Evolutionary conservation across 2,797 vertebrate genomes (phyloP).

Genomic region (Lacerta bilineata): DNA sequence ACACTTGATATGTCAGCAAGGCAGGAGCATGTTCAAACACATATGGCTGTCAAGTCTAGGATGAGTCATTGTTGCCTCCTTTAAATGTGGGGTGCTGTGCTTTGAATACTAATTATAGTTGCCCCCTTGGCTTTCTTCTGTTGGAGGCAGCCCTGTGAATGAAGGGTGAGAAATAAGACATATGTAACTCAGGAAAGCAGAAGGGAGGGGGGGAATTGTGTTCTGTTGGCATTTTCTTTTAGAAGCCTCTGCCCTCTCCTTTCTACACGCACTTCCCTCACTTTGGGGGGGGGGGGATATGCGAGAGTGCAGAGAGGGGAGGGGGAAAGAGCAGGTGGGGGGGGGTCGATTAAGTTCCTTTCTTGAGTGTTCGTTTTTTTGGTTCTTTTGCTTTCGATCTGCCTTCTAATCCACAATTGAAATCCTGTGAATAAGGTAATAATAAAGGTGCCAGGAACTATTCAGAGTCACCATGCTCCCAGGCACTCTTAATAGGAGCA

Average conservation of each 20-base stretch:
- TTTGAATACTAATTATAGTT: background rate
- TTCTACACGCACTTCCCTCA: background rate
- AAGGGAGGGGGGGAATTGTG: background rate
- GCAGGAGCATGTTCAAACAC: background rate
- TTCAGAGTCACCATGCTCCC: constrained; percentile 28
- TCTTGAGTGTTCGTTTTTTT: constrained; percentile 11
- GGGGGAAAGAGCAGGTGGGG: too few relatives aligned
- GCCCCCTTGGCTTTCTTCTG: background rate
- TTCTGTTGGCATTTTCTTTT: background rate
- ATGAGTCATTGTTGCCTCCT: background rate
- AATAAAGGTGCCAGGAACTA: constrained; percentile 37
- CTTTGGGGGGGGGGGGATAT: background rate
- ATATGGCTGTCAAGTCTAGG: background rate
- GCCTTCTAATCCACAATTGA: background rate
- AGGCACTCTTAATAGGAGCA: constrained; percentile 41
- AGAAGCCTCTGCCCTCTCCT: background rate
- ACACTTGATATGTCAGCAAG: background rate
- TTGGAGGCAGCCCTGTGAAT: background rate
- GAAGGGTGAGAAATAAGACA: background rate
- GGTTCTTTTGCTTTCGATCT: too few relatives aligned
- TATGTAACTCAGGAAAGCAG: background rate
- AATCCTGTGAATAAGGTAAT: background rate
- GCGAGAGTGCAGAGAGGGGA: too few relatives aligned
- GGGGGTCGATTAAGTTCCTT: too few relatives aligned
- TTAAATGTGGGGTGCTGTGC: background rate